These are phyloP conservation scores for Caiman crocodilus DNA, from an alignment of 2,797 vertebrate genomes.

Conservation along the genomic window DNA sequence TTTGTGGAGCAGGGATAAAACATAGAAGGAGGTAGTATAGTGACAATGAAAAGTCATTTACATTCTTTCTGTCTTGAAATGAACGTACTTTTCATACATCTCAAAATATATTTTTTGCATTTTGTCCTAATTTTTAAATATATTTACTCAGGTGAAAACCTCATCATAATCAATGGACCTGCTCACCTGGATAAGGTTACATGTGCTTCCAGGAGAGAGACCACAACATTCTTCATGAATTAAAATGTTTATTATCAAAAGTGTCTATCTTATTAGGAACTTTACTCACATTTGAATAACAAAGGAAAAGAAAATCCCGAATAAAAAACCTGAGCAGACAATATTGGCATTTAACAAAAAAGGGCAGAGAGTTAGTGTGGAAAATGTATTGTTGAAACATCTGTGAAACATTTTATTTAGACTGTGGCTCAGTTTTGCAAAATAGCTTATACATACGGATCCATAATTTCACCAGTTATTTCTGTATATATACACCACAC, in stretches of 20 bases:
- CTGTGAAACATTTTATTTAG: fast-evolving
- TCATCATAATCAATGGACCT: background rate
- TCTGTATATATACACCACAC: fast-evolving
- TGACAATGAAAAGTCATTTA: background rate
- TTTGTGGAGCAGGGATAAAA: too few species aligned
- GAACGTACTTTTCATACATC: background rate
- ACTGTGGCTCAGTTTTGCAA: fast-evolving
- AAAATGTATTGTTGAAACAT: background rate
- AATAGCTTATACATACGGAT: fast-evolving
- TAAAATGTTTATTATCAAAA: background rate
- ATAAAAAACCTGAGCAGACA: fast-evolving
- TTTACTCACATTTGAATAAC: background rate
- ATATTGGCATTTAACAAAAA: background rate
- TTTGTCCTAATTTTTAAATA: too few species aligned
- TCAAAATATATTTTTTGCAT: background rate
- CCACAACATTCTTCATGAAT: background rate
- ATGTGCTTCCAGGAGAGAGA: background rate
- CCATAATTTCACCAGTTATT: background rate
- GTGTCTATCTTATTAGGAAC: background rate
- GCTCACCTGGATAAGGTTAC: background rate
- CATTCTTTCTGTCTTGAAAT: background rate
- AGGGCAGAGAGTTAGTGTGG: background rate
- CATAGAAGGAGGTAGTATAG: too few species aligned
- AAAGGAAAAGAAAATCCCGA: background rate
- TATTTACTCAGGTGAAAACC: background rate